A percentile compares a stretch with the other conserved stretches of the same genome.
These are phyloP conservation scores for Tenualosa thibaudeaui DNA, from an alignment of 2,797 vertebrate species.

Conservation along the genomic window DNA sequence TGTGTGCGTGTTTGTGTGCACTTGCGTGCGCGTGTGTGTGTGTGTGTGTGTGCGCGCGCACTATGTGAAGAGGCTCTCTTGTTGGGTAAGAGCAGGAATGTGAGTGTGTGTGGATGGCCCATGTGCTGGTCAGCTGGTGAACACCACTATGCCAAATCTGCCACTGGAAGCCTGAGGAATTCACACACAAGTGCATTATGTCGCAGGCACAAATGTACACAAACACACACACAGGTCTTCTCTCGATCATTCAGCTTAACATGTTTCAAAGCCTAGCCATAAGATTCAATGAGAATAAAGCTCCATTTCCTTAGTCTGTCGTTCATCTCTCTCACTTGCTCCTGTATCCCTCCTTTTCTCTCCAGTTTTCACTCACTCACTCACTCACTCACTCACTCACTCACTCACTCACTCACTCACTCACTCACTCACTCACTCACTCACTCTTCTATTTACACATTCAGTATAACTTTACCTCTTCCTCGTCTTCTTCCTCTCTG, in stretches of 20 bases:
- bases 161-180: neutral
- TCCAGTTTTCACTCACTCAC: neutral
- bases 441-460: neutral
- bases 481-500: neutral
- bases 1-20: conserved; percentile 1
- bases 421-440: neutral
- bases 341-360: neutral
- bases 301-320: neutral
- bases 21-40: neutral
- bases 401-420: neutral
- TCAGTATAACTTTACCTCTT: neutral
- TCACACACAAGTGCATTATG: neutral
- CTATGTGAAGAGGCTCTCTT: neutral
- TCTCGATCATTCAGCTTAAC: neutral
- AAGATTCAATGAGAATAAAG: neutral
- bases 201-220: neutral
- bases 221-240: neutral
- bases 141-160: neutral
- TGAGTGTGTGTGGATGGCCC: neutral
- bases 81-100: neutral
- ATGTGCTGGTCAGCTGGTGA: neutral
- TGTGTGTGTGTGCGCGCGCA: neutral
- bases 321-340: neutral
- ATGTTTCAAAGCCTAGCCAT: neutral
- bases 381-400: neutral